Evolutionary conservation across 1,140 invertebrate genomes (phyloP), one percentile per base, ranked within the genome.

Genomic region (Tyrophagus putrescentiae): DNA sequence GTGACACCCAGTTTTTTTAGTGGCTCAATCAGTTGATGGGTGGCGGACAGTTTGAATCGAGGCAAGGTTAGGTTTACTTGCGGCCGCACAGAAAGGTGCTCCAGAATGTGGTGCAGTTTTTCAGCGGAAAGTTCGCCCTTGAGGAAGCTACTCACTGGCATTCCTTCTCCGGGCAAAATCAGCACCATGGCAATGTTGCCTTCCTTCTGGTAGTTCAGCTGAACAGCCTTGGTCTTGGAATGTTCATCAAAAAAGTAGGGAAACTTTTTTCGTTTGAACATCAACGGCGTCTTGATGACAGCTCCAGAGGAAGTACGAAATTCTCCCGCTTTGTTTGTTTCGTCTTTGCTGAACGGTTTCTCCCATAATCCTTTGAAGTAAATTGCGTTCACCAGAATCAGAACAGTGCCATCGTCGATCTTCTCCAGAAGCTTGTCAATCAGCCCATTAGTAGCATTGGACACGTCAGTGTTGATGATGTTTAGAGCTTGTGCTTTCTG

Each of bases 281-380:
- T 93, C 77, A 89, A 89, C 5, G 79, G 78, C 5, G 80, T 81
- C 21, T 76, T 68, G 5, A 48, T 6, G 25, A 6, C 18, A 6
- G 25, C 5, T 5, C 31, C 31, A n/a, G 6, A n/a, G 18, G 44
- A 21, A 48, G 31, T 84, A n/a, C n/a, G n/a, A n/a, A n/a, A n/a
- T n/a, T n/a, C n/a, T n/a, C n/a, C n/a, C 0, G 65, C 39, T 1
- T 61, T 65, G 0, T 86, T 89, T 0, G 65, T 67, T 0, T 72
- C 69, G n/a, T 67, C 65, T 36, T 82, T 76, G n/a, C n/a, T n/a
- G 69, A 92, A 91, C 0, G 80, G 77, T 4, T 76, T 71, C 52
- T 78, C 75, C 87, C 87, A 92, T 31, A 75, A 72, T 13, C 84
- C 86, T 73, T 87, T 89, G 71, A 91, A 92, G 69, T 89, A 87